phyloP scores from a whole-genome alignment of 2,797 vertebrate species.

The Huso huso region DNA sequence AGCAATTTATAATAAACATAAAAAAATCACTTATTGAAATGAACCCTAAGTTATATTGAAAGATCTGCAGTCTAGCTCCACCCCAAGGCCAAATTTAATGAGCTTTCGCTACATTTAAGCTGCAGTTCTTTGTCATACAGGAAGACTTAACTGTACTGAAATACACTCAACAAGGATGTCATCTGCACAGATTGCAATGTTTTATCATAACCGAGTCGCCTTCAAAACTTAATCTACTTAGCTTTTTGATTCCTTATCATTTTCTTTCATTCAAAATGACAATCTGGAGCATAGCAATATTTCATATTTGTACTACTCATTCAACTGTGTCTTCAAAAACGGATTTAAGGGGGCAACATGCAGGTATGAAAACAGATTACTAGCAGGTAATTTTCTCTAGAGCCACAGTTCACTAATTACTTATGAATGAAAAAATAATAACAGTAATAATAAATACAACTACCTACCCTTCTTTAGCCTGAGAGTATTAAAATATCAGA shows the following conservation, averaged over 20 bases:
- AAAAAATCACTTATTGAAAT: too few species aligned
- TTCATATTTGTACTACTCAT: background rate
- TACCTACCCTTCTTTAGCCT: constrained; percentile 42
- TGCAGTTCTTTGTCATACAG: constrained; percentile 11
- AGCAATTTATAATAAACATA: too few species aligned
- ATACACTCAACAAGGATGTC: constrained; percentile 24
- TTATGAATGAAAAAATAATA: constrained; percentile 49
- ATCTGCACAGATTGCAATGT: constrained; percentile 41
- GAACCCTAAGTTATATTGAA: too few species aligned
- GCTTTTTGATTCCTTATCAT: constrained; percentile 66
- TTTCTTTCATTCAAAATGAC: constrained; percentile 58
- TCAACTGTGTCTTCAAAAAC: background rate
- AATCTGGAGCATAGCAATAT: constrained; percentile 47
- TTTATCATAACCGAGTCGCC: constrained; percentile 62
- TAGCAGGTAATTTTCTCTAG: constrained; percentile 51
- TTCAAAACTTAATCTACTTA: constrained; percentile 69
- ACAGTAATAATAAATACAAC: constrained; percentile 46
- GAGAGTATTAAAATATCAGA: constrained; percentile 58
- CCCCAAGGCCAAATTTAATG: constrained; percentile 17
- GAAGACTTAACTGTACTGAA: constrained; percentile 33
- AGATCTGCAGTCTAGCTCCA: constrained; percentile 4
- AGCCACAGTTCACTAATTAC: constrained; percentile 59
- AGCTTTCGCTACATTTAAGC: constrained; percentile 20
- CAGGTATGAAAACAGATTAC: background rate
- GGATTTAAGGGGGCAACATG: background rate